Percentiles rank a stretch among this genome's conserved stretches.
phyloP scores from a whole-genome alignment of 2,113 vertebrate species.

The Stegastes partitus region DNA sequence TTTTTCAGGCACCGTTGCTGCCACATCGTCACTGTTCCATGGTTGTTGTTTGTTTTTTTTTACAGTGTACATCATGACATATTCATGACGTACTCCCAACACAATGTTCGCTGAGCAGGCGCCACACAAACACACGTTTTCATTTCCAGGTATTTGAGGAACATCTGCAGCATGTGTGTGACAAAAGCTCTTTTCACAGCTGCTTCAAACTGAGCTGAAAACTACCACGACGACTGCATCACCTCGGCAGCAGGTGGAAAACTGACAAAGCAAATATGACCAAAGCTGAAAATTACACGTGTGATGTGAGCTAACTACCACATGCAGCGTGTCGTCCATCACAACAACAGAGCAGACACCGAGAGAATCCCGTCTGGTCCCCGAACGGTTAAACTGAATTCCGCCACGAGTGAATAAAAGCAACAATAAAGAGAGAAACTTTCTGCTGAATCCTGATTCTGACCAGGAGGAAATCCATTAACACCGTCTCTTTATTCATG shows the following conservation, averaged over 20 bases:
- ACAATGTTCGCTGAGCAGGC: not conserved
- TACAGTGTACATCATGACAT: not conserved
- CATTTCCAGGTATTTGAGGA: not conserved
- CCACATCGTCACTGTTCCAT: no score
- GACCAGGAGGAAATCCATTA: constrained; percentile 19
- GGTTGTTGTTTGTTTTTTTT: no score
- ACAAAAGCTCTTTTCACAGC: no score
- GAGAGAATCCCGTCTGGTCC: constrained; percentile 7
- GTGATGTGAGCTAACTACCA: constrained; percentile 4
- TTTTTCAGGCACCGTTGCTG: no score
- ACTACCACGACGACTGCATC: not conserved
- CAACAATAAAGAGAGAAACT: not conserved
- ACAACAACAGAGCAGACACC: constrained; percentile 8
- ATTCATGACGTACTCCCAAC: not conserved
- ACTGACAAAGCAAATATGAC: constrained; percentile 9
- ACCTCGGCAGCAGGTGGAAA: constrained; percentile 4
- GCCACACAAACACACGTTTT: not conserved
- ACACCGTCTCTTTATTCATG: constrained; percentile 37
- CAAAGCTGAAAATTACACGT: constrained; percentile 12
- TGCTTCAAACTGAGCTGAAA: not conserved
- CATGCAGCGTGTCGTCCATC: constrained; percentile 5
- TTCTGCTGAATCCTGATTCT: constrained; percentile 6
- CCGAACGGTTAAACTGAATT: constrained; percentile 22
- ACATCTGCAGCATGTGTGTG: not conserved
- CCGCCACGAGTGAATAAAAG: not conserved